Percentiles rank a stretch among this genome's conserved stretches.
Conservation (phyloP, 1,140 invertebrate genomes). For the Hyles vespertilio region DNA sequence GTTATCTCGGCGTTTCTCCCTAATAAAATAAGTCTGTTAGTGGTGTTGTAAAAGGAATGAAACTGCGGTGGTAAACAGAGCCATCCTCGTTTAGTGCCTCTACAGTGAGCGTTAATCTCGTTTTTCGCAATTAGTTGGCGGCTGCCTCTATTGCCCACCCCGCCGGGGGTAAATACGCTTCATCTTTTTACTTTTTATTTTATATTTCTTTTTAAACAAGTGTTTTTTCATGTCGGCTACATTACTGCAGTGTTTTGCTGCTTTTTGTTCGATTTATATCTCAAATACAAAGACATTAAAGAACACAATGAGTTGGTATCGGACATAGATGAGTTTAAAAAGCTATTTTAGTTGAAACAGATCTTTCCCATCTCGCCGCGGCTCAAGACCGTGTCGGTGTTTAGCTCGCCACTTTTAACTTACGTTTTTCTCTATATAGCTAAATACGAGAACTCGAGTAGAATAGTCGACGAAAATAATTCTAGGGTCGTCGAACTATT, state of each 20-base stretch:
- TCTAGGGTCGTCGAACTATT: slow-evolving; percentile 53
- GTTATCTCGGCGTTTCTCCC: slow-evolving; percentile 42
- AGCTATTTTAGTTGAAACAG: no score
- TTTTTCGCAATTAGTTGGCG: slow-evolving; percentile 63
- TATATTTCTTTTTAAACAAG: slow-evolving; percentile 29
- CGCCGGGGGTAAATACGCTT: slow-evolving; percentile 41
- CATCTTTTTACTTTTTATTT: slow-evolving; percentile 35
- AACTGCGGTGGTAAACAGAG: slow-evolving; percentile 42
- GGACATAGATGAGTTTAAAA: no score
- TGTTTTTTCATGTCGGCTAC: slow-evolving; percentile 25
- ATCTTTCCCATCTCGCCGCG: background rate
- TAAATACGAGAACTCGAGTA: slow-evolving; percentile 15
- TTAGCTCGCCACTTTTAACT: background rate
- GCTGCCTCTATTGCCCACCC: slow-evolving; percentile 46
- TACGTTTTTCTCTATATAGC: slow-evolving; percentile 3
- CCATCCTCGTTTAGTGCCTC: slow-evolving; percentile 46
- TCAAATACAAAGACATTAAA: no score
- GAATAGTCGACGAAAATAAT: slow-evolving; percentile 36
- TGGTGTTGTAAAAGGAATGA: slow-evolving; percentile 49
- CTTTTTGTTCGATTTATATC: no score
- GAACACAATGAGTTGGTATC: no score
- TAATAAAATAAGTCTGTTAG: slow-evolving; percentile 57
- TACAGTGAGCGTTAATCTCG: slow-evolving; percentile 61
- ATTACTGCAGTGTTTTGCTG: slow-evolving; percentile 7
- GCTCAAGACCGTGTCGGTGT: background rate